Base-by-base conservation (phyloP, 1,140 invertebrate species). In the Rhyacophila brunnea region DNA sequence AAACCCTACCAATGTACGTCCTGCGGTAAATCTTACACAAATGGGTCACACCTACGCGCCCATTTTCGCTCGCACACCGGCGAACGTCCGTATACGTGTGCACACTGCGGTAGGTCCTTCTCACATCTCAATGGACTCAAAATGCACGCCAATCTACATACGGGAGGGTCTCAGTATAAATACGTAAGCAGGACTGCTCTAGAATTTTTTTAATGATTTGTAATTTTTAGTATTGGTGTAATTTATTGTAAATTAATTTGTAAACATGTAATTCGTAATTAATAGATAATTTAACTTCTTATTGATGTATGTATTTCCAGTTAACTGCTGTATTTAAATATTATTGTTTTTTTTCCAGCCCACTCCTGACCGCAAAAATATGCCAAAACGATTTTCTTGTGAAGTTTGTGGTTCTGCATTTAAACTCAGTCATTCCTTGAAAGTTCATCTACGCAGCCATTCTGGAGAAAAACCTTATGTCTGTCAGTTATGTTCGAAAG, bases 1-100 rank as follows among this genome's bases (percentile, higher is more conserved):
- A 87, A 88, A 67, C 88, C 88, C 2, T 87, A 87, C 68, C 79
- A 80, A 66, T 91, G 89, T 74, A 74, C 78, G 47, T 81, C 86
- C 63, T 91, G 89, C 72, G 82, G 80, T 35, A 88, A 89, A 67
- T 73, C 85, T 14, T 65, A 58, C 14, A 46, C 47, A 11, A 60
- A 61, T 43, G 50, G 46, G 6, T 57, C 63, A 13, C 63, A 65
- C 34, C 55, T 65, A 18, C 55, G 57, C 10, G 45, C 40, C 4
- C 70, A 71, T 40, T 62, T 59, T 40, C 44, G 47, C 10, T 53
- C 54, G 6, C 67, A 68, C 42, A 62, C 57, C 9, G 60, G 53
- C 5, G 44, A 62, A 45, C 56, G 54, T 13, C 68, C 66, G 1
- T 68, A 68, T 42, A 6, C 32, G 2, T 70, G 70, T 42, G 42